These are phyloP conservation scores for Chrysochloris asiatica DNA, from an alignment of 2,113 vertebrate species.

Conservation along the genomic window DNA sequence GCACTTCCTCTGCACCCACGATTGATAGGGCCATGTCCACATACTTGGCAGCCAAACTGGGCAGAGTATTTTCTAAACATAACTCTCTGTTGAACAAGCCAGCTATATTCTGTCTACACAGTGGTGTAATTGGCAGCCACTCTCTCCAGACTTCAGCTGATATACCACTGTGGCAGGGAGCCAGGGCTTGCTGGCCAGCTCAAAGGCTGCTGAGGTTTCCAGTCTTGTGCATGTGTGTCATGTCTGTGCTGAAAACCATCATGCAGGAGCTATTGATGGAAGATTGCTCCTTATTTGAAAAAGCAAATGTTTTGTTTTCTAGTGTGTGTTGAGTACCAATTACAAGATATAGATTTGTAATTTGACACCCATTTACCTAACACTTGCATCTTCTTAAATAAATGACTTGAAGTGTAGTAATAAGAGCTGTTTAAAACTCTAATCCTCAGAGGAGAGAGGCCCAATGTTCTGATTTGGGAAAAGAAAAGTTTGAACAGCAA, in stretches of 20 bases:
- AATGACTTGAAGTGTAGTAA: neutral
- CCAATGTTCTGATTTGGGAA: neutral
- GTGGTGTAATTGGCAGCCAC: neutral
- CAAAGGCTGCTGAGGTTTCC: neutral
- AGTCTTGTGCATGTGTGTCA: neutral
- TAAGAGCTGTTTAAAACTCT: neutral
- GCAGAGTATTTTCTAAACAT: slow-evolving; percentile 26
- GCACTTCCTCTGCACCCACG: neutral
- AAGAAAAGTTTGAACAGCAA: neutral
- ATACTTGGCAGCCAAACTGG: neutral
- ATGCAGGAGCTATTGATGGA: neutral
- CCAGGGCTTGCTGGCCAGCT: neutral
- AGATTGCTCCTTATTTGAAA: neutral
- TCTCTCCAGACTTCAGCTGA: neutral
- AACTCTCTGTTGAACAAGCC: slow-evolving; percentile 14
- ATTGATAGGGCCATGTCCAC: rapidly evolving
- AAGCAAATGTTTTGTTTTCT: slow-evolving; percentile 42
- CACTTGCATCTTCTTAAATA: neutral
- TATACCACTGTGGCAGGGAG: neutral
- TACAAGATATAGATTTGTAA: neutral
- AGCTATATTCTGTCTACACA: neutral
- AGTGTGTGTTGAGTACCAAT: neutral
- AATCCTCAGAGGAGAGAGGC: neutral
- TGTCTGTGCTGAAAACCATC: neutral
- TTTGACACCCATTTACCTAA: neutral